phyloP scores from a whole-genome alignment of 1,140 invertebrate species.

The Meloidogyne exigua region DNA sequence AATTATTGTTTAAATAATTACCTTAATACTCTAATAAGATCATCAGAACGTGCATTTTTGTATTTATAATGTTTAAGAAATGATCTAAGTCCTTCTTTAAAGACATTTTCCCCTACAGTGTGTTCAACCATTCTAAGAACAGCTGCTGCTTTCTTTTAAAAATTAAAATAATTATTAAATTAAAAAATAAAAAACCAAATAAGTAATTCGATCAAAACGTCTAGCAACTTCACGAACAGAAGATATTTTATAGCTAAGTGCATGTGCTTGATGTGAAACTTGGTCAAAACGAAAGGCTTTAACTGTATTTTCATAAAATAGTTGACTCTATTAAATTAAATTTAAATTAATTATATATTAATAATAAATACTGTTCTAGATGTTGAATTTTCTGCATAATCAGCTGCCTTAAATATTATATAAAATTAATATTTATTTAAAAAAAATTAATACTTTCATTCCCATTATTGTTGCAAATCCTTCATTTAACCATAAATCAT shows the following conservation, averaged over 20 bases:
- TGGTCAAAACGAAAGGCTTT: conserved; percentile 33
- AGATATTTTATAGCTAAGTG: conserved; percentile 27
- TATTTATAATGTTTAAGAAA: conserved; percentile 35
- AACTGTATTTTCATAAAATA: conserved; percentile 27
- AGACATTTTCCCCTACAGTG: conserved; percentile 28
- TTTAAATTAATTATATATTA: background rate
- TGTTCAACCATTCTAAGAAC: conserved; percentile 29
- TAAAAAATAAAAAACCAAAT: conserved; percentile 32
- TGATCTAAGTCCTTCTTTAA: conserved; percentile 24
- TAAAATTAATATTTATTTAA: background rate
- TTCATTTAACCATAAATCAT: conserved; percentile 43
- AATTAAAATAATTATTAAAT: no score
- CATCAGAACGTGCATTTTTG: conserved; percentile 28
- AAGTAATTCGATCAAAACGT: conserved; percentile 38
- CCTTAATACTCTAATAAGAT: conserved; percentile 26
- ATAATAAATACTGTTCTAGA: conserved; percentile 15
- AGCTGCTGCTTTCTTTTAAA: conserved; percentile 23
- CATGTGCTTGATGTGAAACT: conserved; percentile 24
- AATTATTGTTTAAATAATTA: background rate
- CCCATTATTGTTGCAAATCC: conserved; percentile 44
- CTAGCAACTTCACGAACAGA: conserved; percentile 14
- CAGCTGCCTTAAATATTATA: conserved; percentile 35
- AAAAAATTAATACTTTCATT: background rate
- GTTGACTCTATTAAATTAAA: conserved; percentile 18
- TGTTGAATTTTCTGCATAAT: conserved; percentile 39